Evolutionary conservation across 2,113 vertebrate species (phyloP).

Genomic region (Colinus virginianus): DNA sequence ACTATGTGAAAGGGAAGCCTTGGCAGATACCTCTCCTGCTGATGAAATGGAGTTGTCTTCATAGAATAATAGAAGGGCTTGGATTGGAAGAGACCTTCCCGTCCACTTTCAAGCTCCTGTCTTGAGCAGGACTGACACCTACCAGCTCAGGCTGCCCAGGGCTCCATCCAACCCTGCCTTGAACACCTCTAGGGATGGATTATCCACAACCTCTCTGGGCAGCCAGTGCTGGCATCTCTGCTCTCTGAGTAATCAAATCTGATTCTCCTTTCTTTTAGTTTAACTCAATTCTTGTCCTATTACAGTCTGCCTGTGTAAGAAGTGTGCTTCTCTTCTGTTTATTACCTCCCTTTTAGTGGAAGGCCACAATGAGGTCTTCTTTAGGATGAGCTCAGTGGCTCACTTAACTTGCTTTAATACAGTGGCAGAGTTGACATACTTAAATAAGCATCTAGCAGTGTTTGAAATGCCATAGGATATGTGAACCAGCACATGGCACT

Average conservation of each 20-base stretch:
- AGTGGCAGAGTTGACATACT: background rate
- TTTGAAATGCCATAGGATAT: background rate
- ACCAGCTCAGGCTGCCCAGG: too few species aligned
- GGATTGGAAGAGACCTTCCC: background rate
- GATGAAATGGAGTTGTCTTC: background rate
- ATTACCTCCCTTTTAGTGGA: background rate
- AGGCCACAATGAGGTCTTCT: background rate
- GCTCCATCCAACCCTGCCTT: too few species aligned
- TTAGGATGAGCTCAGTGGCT: background rate
- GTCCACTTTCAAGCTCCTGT: background rate
- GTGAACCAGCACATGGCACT: background rate
- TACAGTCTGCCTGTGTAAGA: background rate
- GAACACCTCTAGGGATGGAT: background rate
- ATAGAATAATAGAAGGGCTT: background rate
- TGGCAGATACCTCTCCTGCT: background rate
- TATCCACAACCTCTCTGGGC: background rate
- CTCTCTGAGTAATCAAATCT: background rate
- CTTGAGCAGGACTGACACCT: too few species aligned
- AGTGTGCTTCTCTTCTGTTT: background rate
- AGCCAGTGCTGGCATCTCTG: background rate
- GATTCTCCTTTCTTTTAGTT: background rate
- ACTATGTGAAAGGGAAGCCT: accelerated
- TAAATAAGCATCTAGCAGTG: background rate
- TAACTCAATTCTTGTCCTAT: background rate
- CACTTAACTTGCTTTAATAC: accelerated